Conservation (phyloP, 2,797 vertebrate species). For the Microhierax caerulescens region DNA sequence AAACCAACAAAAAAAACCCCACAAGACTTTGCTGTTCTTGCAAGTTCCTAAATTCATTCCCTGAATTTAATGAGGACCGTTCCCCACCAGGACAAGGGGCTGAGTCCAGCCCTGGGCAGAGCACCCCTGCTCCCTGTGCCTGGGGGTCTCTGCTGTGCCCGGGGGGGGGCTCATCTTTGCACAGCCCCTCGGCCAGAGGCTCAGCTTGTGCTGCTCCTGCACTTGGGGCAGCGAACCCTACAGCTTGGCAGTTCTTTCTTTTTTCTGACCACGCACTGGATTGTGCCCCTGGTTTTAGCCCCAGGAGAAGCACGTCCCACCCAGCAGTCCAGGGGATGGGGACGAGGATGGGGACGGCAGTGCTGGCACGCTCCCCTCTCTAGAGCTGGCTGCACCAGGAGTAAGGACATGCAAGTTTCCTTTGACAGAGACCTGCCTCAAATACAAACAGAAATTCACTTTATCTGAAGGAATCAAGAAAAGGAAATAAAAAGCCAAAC, state of each 20-base stretch:
- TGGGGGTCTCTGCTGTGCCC: neutral
- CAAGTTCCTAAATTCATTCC: rapidly evolving
- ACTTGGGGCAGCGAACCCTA: rapidly evolving
- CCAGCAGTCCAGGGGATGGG: rapidly evolving
- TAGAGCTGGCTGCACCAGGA: neutral
- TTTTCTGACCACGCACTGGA: rapidly evolving
- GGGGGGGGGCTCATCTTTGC: neutral
- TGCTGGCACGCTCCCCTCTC: rapidly evolving
- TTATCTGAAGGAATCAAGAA: neutral
- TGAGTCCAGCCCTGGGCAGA: neutral
- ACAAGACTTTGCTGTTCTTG: no score
- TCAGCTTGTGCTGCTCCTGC: no score
- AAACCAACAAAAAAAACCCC: no score
- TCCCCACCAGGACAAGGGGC: neutral
- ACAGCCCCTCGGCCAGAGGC: neutral
- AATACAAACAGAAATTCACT: neutral
- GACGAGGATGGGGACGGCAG: neutral
- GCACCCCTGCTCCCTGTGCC: rapidly evolving
- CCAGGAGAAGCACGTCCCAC: rapidly evolving
- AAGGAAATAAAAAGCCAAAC: neutral
- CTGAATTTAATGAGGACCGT: rapidly evolving
- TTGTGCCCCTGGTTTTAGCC: neutral
- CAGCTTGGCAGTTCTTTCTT: neutral
- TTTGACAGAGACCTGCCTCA: neutral
- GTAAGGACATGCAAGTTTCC: no score